phyloP scores from a whole-genome alignment of 2,113 vertebrate species.

The Archocentrus centrarchus region DNA sequence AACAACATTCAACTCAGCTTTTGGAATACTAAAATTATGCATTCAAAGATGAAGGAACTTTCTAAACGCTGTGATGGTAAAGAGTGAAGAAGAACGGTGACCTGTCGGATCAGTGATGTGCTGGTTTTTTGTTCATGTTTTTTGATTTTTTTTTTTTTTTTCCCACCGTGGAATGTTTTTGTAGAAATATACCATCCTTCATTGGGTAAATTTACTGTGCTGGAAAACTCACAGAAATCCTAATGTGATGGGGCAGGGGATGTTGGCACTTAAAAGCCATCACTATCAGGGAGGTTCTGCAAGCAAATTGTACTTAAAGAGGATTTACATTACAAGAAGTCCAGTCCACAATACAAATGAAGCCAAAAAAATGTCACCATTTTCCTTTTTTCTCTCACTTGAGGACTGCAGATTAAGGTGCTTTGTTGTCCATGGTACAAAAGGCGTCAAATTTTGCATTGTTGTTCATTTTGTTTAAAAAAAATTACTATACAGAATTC shows the following conservation, averaged over 20 bases:
- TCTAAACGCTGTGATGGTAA: slow-evolving; percentile 41
- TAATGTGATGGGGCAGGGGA: slow-evolving; percentile 46
- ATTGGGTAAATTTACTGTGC: slow-evolving; percentile 43
- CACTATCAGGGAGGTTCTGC: slow-evolving; percentile 44
- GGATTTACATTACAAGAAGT: slow-evolving; percentile 43
- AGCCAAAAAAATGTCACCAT: slow-evolving; percentile 39
- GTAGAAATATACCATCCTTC: slow-evolving; percentile 36
- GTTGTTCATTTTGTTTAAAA: slow-evolving; percentile 13
- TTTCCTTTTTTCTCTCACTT: slow-evolving; percentile 3
- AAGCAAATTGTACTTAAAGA: slow-evolving; percentile 49
- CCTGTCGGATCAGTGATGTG: slow-evolving; percentile 41
- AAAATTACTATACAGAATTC: slow-evolving; percentile 41
- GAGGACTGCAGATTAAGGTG: slow-evolving; percentile 66
- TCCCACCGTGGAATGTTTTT: slow-evolving; percentile 61
- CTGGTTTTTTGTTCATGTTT: background rate
- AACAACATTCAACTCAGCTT: slow-evolving; percentile 71
- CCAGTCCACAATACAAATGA: slow-evolving; percentile 44
- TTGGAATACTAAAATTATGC: slow-evolving; percentile 64
- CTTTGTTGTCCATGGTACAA: slow-evolving; percentile 64
- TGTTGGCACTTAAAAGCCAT: slow-evolving; percentile 67
- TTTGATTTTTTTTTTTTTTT: background rate
- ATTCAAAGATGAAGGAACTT: slow-evolving; percentile 66
- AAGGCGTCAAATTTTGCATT: slow-evolving; percentile 70
- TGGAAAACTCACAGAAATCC: slow-evolving; percentile 48
- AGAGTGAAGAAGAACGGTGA: slow-evolving; percentile 48